Percentiles rank a stretch among this genome's conserved stretches.
phyloP scores from a whole-genome alignment of 2,113 vertebrate species.

The Aegotheles bennettii region DNA sequence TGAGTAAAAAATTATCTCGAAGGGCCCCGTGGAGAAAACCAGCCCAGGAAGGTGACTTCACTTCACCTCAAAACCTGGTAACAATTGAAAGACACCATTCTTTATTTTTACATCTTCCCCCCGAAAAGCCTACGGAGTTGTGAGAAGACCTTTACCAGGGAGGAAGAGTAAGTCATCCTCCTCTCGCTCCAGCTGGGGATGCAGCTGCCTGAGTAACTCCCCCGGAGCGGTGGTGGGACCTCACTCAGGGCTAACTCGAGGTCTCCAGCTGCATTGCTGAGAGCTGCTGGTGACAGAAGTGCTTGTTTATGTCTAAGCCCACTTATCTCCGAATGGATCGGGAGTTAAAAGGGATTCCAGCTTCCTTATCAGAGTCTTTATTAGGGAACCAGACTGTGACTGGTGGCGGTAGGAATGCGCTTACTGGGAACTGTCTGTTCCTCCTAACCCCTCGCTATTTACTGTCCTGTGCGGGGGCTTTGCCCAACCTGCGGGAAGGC shows the following conservation, averaged over 20 bases:
- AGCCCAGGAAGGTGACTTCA: constrained; percentile 50
- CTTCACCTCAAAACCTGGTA: constrained; percentile 53
- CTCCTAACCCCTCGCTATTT: background rate
- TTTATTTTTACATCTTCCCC: constrained; percentile 34
- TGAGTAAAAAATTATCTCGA: background rate
- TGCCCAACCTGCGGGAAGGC: background rate
- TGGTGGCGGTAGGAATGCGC: constrained; percentile 28
- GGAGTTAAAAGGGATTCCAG: constrained; percentile 61
- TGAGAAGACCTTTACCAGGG: background rate
- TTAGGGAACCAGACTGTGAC: constrained; percentile 37
- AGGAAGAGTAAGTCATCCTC: background rate
- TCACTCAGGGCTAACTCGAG: background rate
- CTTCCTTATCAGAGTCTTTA: constrained; percentile 31
- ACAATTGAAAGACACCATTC: constrained; percentile 18
- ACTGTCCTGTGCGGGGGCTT: background rate
- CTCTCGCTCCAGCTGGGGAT: background rate
- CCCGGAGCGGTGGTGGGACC: background rate
- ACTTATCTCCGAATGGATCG: constrained; percentile 11
- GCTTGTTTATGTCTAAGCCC: constrained; percentile 35
- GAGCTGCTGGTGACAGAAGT: background rate
- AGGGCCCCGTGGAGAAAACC: background rate
- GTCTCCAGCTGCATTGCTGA: constrained; percentile 15
- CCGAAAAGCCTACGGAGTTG: background rate
- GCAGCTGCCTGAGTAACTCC: constrained; percentile 10
- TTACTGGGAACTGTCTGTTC: constrained; percentile 30